Evolutionary conservation across 2,113 vertebrate species (phyloP).

Genomic region (Micromys minutus): DNA sequence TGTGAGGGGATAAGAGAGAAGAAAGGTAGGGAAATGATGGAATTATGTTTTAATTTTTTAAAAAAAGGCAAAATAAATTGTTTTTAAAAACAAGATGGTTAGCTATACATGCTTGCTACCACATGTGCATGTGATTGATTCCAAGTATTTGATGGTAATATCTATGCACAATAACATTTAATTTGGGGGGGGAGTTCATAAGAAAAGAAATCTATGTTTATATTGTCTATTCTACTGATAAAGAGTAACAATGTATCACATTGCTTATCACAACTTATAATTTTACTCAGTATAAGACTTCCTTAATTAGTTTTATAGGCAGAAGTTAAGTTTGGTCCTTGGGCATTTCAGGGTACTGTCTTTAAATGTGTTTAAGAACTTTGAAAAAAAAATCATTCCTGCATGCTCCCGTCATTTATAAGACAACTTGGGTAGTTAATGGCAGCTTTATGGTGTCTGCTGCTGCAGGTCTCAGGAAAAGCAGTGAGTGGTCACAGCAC

Average conservation of each 20-base stretch:
- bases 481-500: accelerated
- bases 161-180: not conserved
- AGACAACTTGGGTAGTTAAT: not conserved
- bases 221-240: not conserved
- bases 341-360: not conserved
- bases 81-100: not conserved
- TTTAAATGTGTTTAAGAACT: slow-evolving; percentile 8
- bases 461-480: not conserved
- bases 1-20: not conserved
- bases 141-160: not conserved
- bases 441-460: not conserved
- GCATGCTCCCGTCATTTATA: not conserved
- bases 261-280: not conserved
- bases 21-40: not conserved
- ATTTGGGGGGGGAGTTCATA: not conserved
- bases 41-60: not conserved
- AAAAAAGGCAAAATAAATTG: not conserved
- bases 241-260: not conserved
- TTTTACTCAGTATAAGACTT: slow-evolving; percentile 11
- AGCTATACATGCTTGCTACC: not conserved
- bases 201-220: not conserved
- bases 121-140: not conserved
- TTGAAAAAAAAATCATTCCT: not conserved
- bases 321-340: not conserved
- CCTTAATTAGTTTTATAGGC: not conserved